Evolutionary conservation across 2,797 vertebrate genomes (phyloP).

Genomic region (Sebastes hubbsi): DNA sequence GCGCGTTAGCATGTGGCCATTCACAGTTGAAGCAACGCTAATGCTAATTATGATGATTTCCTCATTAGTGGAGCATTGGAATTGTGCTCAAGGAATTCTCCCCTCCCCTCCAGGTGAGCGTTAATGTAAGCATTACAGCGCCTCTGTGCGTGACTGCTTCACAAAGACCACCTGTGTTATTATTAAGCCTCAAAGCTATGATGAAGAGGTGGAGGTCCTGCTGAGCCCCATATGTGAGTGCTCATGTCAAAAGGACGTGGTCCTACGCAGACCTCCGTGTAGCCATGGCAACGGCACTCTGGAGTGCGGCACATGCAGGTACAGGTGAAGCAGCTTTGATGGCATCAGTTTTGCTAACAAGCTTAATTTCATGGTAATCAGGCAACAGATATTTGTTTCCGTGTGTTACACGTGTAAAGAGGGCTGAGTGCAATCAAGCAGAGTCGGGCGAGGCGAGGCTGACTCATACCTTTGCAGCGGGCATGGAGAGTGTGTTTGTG

Average conservation of each 20-base stretch:
- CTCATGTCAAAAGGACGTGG: constrained; percentile 50
- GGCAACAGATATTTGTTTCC: not conserved
- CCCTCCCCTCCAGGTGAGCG: constrained; percentile 47
- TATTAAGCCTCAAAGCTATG: constrained; percentile 54
- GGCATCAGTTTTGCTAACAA: constrained; percentile 24
- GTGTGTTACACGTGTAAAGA: constrained; percentile 9
- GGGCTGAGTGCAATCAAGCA: constrained; percentile 11
- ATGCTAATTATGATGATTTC: constrained; percentile 62
- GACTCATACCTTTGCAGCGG: not conserved
- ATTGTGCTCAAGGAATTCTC: constrained; percentile 28
- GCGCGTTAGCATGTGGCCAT: constrained; percentile 44
- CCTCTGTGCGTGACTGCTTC: constrained; percentile 21
- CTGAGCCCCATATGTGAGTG: constrained; percentile 50
- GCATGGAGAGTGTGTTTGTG: not conserved
- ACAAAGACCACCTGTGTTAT: constrained; percentile 16
- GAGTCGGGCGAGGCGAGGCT: not conserved
- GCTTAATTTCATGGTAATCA: constrained; percentile 7
- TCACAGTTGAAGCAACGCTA: not conserved
- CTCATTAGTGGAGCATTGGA: constrained; percentile 50
- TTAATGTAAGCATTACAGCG: constrained; percentile 45
- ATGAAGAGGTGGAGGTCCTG: constrained; percentile 46
- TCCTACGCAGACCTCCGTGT: constrained; percentile 45
- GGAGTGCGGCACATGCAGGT: constrained; percentile 47
- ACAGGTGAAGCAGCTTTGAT: constrained; percentile 41
- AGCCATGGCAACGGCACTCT: constrained; percentile 60